Base-by-base conservation (phyloP, 1,140 invertebrate species). In the Chrysomallon squamiferum region DNA sequence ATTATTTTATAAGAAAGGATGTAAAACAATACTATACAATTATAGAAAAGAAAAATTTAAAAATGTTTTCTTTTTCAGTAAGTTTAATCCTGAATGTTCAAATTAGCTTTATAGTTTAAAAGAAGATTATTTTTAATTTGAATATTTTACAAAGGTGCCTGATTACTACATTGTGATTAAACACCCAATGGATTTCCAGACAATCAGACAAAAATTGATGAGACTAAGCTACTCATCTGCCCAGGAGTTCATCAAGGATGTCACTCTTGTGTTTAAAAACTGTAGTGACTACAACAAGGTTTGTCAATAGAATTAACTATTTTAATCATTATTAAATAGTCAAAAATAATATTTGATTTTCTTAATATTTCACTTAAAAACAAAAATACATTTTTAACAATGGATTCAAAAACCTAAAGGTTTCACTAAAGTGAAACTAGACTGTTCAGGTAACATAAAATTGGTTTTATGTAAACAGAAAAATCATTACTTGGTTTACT, bases 151-250 rank as follows among this genome's bases (percentile, higher is more conserved):
- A n/a, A n/a, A 83, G 81, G 81, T 82, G 2, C 81, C 81, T 22
- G 80, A 83, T 58, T 83, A 83, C 67, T 76, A 80, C 67, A 59
- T 69, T 18, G 73, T 82, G 45, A 78, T 83, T 15, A 77, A 76
- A 45, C 76, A 81, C 56, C 81, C 81, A 9, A 75, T 83, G 61
- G 80, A 81, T 59, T 77, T 83, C 30, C 75, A 78, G 71, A 81
- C 78, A 6, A 78, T 83, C 61, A 76, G 74, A 60, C 78, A 80
- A 43, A 71, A 75, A 45, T 70, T 77, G 56, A 69, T 74, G n/a
- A 71, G 75, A 41, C 52, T 79, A 13, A 76, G 74, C 35, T 83
- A 83, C 50, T 73, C 76, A 1, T 80, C 78, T 5, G 70, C 74
- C 15, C 71, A 79, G 56, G 76, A 81, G 49, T 78, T 80, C 62